These are phyloP conservation scores for Oryzias celebensis DNA, from an alignment of 2,113 vertebrate genomes.

Conservation along the genomic window DNA sequence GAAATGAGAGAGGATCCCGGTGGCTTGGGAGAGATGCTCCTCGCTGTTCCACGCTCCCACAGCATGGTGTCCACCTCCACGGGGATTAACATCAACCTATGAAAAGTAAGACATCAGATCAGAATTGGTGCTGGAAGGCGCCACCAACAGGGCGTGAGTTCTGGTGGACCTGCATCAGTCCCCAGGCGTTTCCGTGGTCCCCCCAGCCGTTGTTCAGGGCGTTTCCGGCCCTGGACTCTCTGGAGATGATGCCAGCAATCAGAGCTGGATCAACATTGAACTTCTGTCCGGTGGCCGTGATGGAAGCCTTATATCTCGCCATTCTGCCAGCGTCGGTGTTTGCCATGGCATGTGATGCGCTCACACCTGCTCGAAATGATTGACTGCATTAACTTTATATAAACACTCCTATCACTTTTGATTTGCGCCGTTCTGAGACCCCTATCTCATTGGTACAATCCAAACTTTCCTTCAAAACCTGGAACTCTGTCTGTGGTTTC, in stretches of 20 bases:
- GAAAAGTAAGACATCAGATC: accelerated
- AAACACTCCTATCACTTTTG: too few relatives aligned
- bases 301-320: slow-evolving; percentile 28
- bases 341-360: slow-evolving; percentile 47
- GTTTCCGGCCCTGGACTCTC: slow-evolving; percentile 63
- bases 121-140: not conserved
- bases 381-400: too few relatives aligned
- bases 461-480: too few relatives aligned
- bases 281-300: slow-evolving; percentile 9
- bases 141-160: not conserved
- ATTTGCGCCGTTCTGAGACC: too few relatives aligned
- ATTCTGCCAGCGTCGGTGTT: slow-evolving; percentile 25
- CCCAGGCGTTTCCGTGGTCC: slow-evolving; percentile 21
- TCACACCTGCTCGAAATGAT: slow-evolving; percentile 9
- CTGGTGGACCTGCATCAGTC: slow-evolving; percentile 57
- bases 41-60: slow-evolving; percentile 6
- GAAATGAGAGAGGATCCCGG: slow-evolving; percentile 1
- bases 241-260: slow-evolving; percentile 68
- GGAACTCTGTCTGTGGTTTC: too few relatives aligned
- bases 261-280: slow-evolving; percentile 31
- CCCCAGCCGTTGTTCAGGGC: slow-evolving; percentile 17
- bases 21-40: slow-evolving; percentile 9
- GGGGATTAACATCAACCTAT: slow-evolving; percentile 6
- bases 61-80: not conserved
- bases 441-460: too few relatives aligned